These are phyloP conservation scores for Clinocottus analis DNA, from an alignment of 2,113 vertebrate genomes.

Conservation along the genomic window DNA sequence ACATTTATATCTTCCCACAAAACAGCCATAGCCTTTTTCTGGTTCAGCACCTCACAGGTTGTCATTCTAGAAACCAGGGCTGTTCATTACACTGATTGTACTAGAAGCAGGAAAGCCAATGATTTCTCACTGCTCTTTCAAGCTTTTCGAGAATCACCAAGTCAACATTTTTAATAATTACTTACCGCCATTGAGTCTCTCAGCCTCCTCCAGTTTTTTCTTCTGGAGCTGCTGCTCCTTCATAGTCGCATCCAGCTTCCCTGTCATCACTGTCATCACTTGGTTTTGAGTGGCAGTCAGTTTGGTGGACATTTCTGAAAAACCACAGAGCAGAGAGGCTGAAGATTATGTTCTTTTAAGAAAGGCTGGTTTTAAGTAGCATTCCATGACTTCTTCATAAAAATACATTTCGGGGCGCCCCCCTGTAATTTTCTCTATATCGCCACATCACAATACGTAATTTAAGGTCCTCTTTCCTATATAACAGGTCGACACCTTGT, in stretches of 20 bases:
- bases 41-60: not conserved
- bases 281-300: conserved; percentile 50
- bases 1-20: too few species aligned
- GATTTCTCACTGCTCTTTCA: conserved; percentile 17
- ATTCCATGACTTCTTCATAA: too few species aligned
- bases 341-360: conserved; percentile 11
- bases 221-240: conserved; percentile 26
- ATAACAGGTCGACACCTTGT: too few species aligned
- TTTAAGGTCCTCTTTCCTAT: too few species aligned
- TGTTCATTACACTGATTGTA: conserved; percentile 24
- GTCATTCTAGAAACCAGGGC: conserved; percentile 26
- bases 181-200: conserved; percentile 31
- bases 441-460: too few species aligned
- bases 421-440: too few species aligned
- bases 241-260: not conserved
- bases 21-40: not conserved
- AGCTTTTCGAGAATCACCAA: conserved; percentile 20
- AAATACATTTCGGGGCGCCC: conserved; percentile 15
- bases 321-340: not conserved
- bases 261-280: conserved; percentile 49
- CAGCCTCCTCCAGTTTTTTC: conserved; percentile 8
- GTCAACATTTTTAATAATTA: conserved; percentile 34
- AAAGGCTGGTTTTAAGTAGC: too few species aligned
- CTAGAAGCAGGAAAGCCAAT: conserved; percentile 27
- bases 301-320: conserved; percentile 17